Evolutionary conservation across 2,797 vertebrate species (phyloP), one percentile per base, ranked within the genome.

Genomic region (Oreochromis grahami): DNA sequence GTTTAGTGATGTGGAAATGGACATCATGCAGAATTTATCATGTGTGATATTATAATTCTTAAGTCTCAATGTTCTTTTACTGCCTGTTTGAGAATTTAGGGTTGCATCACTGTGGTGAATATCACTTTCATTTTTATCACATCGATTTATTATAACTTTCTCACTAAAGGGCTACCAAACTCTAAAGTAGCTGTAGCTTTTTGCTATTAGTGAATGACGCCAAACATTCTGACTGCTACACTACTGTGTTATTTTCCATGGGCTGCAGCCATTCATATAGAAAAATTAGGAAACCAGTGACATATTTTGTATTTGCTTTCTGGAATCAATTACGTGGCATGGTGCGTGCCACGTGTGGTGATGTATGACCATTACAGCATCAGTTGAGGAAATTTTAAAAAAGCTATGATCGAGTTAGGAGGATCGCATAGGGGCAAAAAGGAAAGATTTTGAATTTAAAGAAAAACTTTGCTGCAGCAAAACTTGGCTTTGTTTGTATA

Each of bases 1-100:
- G 65, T 52, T 81, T 32, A 29, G 14, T 50, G 41, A 15, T 82
- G 32, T 80, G 21, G 24, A 78, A 80, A 36, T n/a, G 6, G 55
- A 70, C 19, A n/a, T 36, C 8, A 10, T 50, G 26, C 11, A 78
- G 34, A 77, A 81, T 80, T 78, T 32, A 70, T 76, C 15, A 52
- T 76, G 9, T 52, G 29, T 76, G 21, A 26, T 19, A 50, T 50
- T 29, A 10, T 41, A 15, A 15, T 24, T n/a, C 12, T 50, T 15
- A 19, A 12, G 26, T 12, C 38, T 21, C 6, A 14, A 2, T 51
- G 21, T 74, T 32, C 52, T 24, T 24, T 48, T 32, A 81, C 11
- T 11, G 24, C 17, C 19, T 74, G 51, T 76, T 88, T 82, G 79
- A 81, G 78, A 80, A 84, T 89, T 65, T 80, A 82, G 17, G 19